Base-by-base conservation (phyloP, 1,140 invertebrate genomes). In the Psilanteris sp. region DNA sequence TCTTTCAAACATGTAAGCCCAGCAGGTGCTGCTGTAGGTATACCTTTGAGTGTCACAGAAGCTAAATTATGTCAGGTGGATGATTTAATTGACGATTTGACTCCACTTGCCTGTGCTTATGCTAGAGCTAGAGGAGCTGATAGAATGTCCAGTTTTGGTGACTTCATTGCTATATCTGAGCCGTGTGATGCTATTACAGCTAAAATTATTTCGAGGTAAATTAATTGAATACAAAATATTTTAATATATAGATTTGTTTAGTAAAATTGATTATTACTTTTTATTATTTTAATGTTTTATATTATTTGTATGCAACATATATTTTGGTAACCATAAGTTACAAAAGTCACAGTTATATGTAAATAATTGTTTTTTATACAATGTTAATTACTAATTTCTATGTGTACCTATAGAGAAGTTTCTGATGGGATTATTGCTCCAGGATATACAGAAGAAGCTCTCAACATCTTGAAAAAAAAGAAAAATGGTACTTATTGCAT, bases 1-100 rank as follows among this genome's bases (percentile, higher is more conserved):
- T 99, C 97, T 10, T 99, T 99, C 85, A 99, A 99, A 85, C 97
- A 99, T 83, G 97, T 99, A 0, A 98, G 96, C 27, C 97, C 97
- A 3, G 97, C 97, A 31, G 96, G 98, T 4, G 98, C 97, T 5
- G 97, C 97, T 67, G 93, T 99, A 10, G 97, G 93, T 0, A 87
- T 94, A 5, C 93, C 96, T 0, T 88, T 99, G 0, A 90, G 90
- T 46, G 79, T 88, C 0, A 91, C 92, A 22, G 90, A 97, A 90
- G 95, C 96, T 1, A 93, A 94, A 82, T 88, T 98, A 0, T 99
- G 96, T 81, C 97, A 97, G 93, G 97, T 99, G 1, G 92, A 96
- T 61, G 97, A 99, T 87, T 80, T 98, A 13, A 82, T 89, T 0
- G 87, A 92, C 13, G 87, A 91, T 41, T 87, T 98, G 34, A 94